Conservation (phyloP, 2,888 invertebrate genomes). For the Ectropis crepuscularia region DNA sequence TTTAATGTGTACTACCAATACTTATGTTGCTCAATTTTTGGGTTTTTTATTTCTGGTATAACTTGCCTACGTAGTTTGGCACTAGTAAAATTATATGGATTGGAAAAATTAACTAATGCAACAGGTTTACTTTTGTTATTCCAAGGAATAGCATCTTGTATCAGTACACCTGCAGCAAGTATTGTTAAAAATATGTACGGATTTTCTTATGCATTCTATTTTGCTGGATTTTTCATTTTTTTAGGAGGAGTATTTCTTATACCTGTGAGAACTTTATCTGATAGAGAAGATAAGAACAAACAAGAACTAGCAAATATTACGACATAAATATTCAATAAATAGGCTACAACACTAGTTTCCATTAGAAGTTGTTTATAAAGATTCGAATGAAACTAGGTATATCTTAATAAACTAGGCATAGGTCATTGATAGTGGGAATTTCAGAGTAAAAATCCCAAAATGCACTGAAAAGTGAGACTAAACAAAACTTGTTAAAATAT, state of each 20-base stretch:
- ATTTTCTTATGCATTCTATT: slow-evolving; percentile 62
- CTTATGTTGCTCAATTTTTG: slow-evolving; percentile 62
- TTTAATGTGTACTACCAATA: slow-evolving; percentile 68
- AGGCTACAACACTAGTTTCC: no score
- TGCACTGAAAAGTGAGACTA: no score
- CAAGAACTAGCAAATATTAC: slow-evolving; percentile 41
- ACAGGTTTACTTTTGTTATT: slow-evolving; percentile 73
- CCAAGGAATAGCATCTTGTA: slow-evolving; percentile 71
- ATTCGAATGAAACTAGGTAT: no score
- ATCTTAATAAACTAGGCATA: no score
- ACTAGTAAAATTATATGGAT: slow-evolving; percentile 70
- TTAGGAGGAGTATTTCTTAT: slow-evolving; percentile 62
- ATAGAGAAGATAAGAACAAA: slow-evolving; percentile 47
- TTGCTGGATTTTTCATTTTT: slow-evolving; percentile 64
- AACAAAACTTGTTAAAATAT: no score
- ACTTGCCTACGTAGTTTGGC: slow-evolving; percentile 66
- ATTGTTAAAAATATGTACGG: slow-evolving; percentile 61
- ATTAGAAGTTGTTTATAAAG: no score
- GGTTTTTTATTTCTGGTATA: slow-evolving; percentile 62
- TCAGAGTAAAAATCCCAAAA: no score
- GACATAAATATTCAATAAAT: no score
- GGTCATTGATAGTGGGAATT: no score
- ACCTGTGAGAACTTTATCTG: slow-evolving; percentile 50
- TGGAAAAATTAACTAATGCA: slow-evolving; percentile 75
- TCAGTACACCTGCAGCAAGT: slow-evolving; percentile 71